Evolutionary conservation across 2,113 vertebrate genomes (phyloP).

Genomic region (Crotalus tigris): DNA sequence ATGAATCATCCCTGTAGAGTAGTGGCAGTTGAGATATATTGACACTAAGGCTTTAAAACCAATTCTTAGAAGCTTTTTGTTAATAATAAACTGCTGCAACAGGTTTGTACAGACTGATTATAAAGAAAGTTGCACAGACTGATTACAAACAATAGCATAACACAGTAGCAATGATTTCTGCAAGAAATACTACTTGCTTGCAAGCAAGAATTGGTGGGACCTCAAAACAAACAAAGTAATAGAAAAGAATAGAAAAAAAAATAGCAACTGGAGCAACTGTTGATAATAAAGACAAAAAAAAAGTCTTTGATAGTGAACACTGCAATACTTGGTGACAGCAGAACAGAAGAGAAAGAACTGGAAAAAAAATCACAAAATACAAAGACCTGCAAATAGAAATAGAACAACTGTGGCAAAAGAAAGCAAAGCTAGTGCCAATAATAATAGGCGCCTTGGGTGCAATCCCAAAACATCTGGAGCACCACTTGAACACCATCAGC

Average conservation of each 20-base stretch:
- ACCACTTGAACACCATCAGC: neutral
- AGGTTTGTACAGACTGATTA: neutral
- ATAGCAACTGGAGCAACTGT: neutral
- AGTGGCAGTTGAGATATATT: neutral
- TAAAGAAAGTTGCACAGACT: neutral
- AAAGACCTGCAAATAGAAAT: neutral
- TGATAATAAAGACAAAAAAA: neutral
- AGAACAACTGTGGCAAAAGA: neutral
- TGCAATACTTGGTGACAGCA: neutral
- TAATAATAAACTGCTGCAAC: neutral
- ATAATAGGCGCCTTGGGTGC: neutral
- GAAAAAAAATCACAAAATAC: neutral
- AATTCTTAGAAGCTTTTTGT: neutral
- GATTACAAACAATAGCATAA: neutral
- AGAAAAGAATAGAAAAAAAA: neutral
- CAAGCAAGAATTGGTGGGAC: neutral
- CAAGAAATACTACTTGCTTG: neutral
- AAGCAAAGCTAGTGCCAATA: neutral
- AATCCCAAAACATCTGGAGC: neutral
- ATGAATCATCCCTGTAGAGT: neutral
- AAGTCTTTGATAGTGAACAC: neutral
- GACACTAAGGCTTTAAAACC: neutral
- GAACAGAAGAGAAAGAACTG: neutral
- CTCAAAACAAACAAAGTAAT: neutral
- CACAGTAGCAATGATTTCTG: neutral